Conservation (phyloP, 2,888 invertebrate species). For the Meteorus colon region DNA sequence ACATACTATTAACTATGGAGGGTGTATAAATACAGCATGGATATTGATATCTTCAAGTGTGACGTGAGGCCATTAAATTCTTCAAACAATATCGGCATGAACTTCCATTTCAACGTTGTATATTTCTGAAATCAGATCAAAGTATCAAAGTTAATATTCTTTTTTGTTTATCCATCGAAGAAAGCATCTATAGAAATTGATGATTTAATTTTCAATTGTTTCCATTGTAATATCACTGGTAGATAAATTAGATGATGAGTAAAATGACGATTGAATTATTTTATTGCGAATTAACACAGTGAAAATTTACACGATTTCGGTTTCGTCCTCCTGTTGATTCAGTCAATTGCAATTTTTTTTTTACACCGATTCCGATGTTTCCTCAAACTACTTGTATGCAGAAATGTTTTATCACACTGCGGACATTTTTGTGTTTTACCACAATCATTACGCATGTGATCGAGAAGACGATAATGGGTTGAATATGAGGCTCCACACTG, state of each 20-base stretch:
- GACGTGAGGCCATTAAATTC: slow-evolving; percentile 29
- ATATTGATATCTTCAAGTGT: slow-evolving; percentile 53
- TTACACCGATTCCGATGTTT: slow-evolving; percentile 22
- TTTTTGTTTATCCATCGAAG: no score
- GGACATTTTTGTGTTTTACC: slow-evolving; percentile 64
- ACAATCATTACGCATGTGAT: slow-evolving; percentile 63
- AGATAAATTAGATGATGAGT: no score
- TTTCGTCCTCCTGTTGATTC: background rate
- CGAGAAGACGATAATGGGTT: slow-evolving; percentile 57
- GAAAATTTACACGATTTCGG: background rate
- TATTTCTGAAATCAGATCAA: background rate
- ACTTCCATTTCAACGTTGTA: slow-evolving; percentile 1
- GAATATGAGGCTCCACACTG: slow-evolving; percentile 61
- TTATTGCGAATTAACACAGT: background rate
- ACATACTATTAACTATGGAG: slow-evolving; percentile 45
- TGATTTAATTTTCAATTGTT: no score
- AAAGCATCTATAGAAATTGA: no score
- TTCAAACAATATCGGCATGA: slow-evolving; percentile 29
- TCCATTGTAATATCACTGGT: no score
- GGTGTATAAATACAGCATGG: slow-evolving; percentile 48
- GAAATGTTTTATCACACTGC: slow-evolving; percentile 57
- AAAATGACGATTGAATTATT: no score
- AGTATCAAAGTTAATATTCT: no score
- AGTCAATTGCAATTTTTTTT: slow-evolving; percentile 1
- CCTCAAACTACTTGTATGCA: slow-evolving; percentile 14